Evolutionary conservation across 2,888 invertebrate genomes (phyloP).

Genomic region (Agriopis aurantiaria): DNA sequence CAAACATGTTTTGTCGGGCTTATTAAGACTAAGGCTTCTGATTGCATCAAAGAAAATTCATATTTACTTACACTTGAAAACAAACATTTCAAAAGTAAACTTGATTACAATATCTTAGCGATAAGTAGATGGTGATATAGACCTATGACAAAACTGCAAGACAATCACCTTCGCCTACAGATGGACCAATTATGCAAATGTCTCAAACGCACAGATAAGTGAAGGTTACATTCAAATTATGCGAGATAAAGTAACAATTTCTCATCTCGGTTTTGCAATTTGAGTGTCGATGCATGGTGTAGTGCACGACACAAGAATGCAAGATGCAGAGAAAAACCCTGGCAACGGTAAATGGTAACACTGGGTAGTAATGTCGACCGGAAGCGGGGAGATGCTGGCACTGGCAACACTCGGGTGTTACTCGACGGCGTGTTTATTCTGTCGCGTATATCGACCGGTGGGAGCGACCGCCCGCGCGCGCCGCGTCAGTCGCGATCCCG

Average conservation of each 20-base stretch:
- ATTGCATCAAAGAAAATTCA: neutral
- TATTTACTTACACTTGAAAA: neutral
- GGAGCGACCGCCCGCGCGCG: constrained; percentile 60
- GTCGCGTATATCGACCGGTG: constrained; percentile 82
- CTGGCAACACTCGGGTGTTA: constrained; percentile 71
- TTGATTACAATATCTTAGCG: neutral
- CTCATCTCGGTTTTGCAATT: constrained; percentile 41
- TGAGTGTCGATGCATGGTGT: constrained; percentile 1
- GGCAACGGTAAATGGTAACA: neutral
- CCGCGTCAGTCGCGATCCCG: constrained; percentile 70
- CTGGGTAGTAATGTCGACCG: too few species aligned
- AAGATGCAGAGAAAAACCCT: constrained; percentile 44
- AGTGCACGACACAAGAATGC: constrained; percentile 16
- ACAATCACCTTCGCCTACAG: constrained; percentile 73
- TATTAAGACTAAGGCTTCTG: neutral
- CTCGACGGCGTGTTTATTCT: constrained; percentile 83
- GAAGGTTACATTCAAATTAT: constrained; percentile 73
- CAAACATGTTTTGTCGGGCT: too few species aligned
- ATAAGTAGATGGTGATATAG: constrained; percentile 53
- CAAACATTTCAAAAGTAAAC: neutral
- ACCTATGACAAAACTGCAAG: constrained; percentile 78
- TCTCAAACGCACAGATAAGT: constrained; percentile 78
- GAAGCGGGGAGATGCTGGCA: constrained; percentile 44
- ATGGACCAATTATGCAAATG: constrained; percentile 80
- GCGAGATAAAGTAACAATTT: constrained; percentile 25